Evolutionary conservation across 2,113 vertebrate genomes (phyloP), one percentile per base, ranked within the genome.

Genomic region (Chinchilla lanigera): DNA sequence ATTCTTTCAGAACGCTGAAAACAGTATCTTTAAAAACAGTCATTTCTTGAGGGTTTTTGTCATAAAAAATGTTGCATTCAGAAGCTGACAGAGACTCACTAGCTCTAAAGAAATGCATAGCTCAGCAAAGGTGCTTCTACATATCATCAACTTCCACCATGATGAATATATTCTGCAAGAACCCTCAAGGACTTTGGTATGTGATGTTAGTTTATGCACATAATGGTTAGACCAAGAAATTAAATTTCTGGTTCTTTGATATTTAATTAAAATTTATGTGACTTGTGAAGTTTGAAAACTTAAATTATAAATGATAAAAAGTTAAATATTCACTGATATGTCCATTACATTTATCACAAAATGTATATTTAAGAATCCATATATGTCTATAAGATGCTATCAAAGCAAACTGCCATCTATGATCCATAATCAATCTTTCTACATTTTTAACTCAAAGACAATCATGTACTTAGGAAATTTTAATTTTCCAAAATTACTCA

Each of bases 401-500:
- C 47, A 77, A 77, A 93, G 63, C 47, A 85, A 94, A 83, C 44
- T 69, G 10, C 17, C 50, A 85, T 12, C 19, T 73, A 47, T 12
- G 19, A 92, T 54, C 28, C 50, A 89, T 41, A 73, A 22, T 73
- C 16, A 65, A 80, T 82, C 17, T 35, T 75, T 97, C 90, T 35
- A 78, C 11, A 93, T 44, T 94, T 93, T 86, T 77, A 94, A 95
- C 30, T 71, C 58, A 90, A 63, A 92, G 10, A 95, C 7, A 93
- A 94, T 20, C 30, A 75, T 35, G 26, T 83, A 77, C 26, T 86
- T 33, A 61, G n/a, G 50, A n/a, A 44, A 94, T 73, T 95, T 94
- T 56, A 95, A 90, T 75, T 95, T 95, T 97, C 81, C 33, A 90
- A 80, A 89, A 69, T 47, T 52, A 85, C 56, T 89, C 77, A 84